phyloP scores from a whole-genome alignment of 2,113 vertebrate species.

The Bombycilla garrulus region DNA sequence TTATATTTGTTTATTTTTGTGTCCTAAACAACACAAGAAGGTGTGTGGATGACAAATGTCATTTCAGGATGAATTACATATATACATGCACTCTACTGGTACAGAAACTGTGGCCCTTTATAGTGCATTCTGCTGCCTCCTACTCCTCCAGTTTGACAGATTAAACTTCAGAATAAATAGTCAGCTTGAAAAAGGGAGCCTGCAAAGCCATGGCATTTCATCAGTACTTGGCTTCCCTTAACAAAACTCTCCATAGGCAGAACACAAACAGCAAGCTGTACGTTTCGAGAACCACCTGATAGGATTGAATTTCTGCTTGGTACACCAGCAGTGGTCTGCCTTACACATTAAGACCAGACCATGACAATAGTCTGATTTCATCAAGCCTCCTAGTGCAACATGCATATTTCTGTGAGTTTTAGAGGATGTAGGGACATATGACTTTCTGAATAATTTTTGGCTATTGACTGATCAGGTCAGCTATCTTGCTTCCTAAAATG shows the following conservation, averaged over 20 bases:
- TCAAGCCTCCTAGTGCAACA: not conserved
- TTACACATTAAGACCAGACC: not conserved
- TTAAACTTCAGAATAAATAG: not conserved
- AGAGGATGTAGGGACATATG: not conserved
- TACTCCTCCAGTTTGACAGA: not conserved
- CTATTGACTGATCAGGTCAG: not conserved
- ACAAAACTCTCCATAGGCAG: not conserved
- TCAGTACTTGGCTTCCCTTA: not conserved
- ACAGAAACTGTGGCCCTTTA: not conserved
- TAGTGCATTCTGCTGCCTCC: not conserved
- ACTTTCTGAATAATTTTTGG: not conserved
- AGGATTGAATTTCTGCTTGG: not conserved
- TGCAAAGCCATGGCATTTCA: not conserved
- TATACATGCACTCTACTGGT: not conserved
- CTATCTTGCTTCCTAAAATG: not conserved
- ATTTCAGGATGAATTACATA: not conserved
- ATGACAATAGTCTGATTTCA: not conserved
- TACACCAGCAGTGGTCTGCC: not conserved
- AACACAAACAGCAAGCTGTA: not conserved
- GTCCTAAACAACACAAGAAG: not conserved
- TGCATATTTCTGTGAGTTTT: not conserved
- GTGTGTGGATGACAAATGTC: not conserved
- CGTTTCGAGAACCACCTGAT: not conserved
- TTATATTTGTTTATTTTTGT: not conserved
- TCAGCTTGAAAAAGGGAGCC: not conserved